Evolutionary conservation across 2,113 vertebrate genomes (phyloP).

Genomic region (Vombatus ursinus): DNA sequence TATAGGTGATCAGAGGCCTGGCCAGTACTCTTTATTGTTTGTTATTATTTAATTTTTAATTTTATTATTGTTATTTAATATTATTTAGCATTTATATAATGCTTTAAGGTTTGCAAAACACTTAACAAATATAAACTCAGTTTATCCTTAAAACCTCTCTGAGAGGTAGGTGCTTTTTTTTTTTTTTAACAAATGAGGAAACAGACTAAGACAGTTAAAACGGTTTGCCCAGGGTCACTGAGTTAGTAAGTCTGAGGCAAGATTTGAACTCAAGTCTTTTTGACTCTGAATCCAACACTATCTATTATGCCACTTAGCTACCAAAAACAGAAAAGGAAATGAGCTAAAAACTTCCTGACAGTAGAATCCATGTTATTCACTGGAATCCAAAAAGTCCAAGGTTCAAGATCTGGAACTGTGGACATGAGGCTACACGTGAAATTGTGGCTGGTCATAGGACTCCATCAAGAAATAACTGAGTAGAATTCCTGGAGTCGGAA

Average conservation of each 20-base stretch:
- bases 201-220: not conserved
- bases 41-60: not conserved
- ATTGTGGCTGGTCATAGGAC: not conserved
- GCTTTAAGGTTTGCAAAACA: not conserved
- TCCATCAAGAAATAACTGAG: not conserved
- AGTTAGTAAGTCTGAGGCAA: not conserved
- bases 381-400: not conserved
- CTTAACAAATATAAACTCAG: too few relatives aligned
- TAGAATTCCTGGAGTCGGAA: not conserved
- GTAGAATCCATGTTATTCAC: not conserved
- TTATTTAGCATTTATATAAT: not conserved
- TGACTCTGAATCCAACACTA: not conserved
- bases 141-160: not conserved
- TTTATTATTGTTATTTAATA: not conserved
- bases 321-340: not conserved
- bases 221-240: not conserved
- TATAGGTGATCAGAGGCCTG: not conserved
- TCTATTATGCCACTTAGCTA: not conserved
- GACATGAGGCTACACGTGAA: not conserved
- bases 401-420: not conserved
- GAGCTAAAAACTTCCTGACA: not conserved
- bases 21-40: not conserved
- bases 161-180: not conserved
- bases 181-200: not conserved
- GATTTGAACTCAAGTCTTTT: not conserved